These are phyloP conservation scores for Atethmia centrago DNA, from an alignment of 2,888 invertebrate genomes.

Conservation along the genomic window DNA sequence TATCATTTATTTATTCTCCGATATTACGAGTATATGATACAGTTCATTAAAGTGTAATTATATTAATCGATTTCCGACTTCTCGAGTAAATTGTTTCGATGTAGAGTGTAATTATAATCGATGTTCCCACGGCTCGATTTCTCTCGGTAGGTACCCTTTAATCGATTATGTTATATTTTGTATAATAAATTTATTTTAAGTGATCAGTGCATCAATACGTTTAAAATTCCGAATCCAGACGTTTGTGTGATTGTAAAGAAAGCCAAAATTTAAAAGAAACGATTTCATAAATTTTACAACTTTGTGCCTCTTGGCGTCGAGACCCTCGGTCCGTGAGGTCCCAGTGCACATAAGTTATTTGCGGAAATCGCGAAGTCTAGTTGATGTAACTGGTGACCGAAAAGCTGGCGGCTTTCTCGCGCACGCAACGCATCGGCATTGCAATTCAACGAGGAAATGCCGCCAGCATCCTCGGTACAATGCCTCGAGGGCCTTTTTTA, in stretches of 20 bases:
- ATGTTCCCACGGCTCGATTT: conserved; percentile 55
- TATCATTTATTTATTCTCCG: conserved; percentile 23
- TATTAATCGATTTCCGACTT: conserved; percentile 52
- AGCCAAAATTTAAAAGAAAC: neutral
- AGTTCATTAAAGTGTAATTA: conserved; percentile 51
- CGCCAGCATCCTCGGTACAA: too few relatives aligned
- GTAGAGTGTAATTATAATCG: conserved; percentile 48
- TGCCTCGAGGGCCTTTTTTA: too few relatives aligned
- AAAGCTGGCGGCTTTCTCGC: too few relatives aligned
- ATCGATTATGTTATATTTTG: conserved; percentile 35
- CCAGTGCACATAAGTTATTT: too few relatives aligned
- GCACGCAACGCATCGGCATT: too few relatives aligned
- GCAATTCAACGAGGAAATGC: too few relatives aligned
- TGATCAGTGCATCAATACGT: conserved; percentile 3
- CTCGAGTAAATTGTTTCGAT: conserved; percentile 44
- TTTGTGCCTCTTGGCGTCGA: too few relatives aligned
- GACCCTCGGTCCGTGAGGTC: too few relatives aligned
- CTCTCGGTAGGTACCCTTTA: conserved; percentile 32
- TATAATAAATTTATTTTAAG: conserved; percentile 26
- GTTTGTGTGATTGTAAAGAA: neutral
- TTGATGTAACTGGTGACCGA: too few relatives aligned
- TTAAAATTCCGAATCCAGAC: neutral
- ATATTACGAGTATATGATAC: conserved; percentile 25
- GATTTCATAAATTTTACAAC: too few relatives aligned
- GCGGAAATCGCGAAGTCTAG: too few relatives aligned